phyloP scores from a whole-genome alignment of 2,888 invertebrate genomes.

The Agelastica alni region DNA sequence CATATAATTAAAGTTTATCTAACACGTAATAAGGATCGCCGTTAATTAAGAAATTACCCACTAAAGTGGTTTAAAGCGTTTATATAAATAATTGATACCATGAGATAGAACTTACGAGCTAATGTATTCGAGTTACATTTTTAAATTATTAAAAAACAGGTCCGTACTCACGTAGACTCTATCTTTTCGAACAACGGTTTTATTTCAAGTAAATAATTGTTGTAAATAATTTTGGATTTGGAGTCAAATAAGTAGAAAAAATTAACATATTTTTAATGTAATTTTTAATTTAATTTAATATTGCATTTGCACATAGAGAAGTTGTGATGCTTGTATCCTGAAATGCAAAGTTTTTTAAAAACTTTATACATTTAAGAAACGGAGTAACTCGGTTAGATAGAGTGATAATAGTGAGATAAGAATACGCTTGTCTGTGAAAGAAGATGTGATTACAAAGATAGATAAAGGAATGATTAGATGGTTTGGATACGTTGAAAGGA shows the following conservation, averaged over 20 bases:
- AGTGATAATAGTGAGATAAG: too few relatives aligned
- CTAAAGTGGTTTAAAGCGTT: conserved; percentile 14
- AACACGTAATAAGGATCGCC: conserved; percentile 9
- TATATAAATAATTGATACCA: conserved; percentile 13
- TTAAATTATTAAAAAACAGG: conserved; percentile 16
- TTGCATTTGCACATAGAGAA: not conserved
- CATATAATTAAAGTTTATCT: too few relatives aligned
- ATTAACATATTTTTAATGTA: not conserved
- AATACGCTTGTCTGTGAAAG: too few relatives aligned
- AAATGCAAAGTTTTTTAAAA: too few relatives aligned
- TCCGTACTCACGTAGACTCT: not conserved
- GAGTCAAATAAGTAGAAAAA: not conserved
- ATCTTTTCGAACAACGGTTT: not conserved
- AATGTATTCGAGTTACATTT: conserved; percentile 12
- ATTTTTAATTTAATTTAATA: not conserved
- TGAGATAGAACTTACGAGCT: conserved; percentile 4
- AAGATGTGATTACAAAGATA: too few relatives aligned
- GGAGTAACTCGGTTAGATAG: too few relatives aligned
- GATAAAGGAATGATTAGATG: too few relatives aligned
- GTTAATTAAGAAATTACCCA: conserved; percentile 21
- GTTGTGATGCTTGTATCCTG: too few relatives aligned
- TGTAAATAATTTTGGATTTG: not conserved
- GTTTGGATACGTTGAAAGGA: too few relatives aligned
- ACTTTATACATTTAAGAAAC: too few relatives aligned
- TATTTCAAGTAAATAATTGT: not conserved